Percentiles rank a stretch among this genome's conserved stretches.
Evolutionary conservation across 1,140 invertebrate species (phyloP).

Genomic region (Zaprionus ornatus): DNA sequence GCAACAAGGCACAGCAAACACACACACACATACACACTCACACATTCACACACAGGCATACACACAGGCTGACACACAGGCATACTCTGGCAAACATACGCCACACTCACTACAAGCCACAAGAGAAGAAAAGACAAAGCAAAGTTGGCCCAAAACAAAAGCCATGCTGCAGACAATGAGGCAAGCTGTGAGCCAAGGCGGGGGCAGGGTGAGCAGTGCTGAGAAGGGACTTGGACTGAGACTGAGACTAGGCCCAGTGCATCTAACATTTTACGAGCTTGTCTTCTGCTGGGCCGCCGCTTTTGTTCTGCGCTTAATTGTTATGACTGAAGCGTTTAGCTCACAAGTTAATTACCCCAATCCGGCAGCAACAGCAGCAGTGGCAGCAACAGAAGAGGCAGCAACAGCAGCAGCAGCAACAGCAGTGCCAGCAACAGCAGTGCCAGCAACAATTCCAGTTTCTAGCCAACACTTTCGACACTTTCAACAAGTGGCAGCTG

Average conservation of each 20-base stretch:
- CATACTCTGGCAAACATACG: neutral
- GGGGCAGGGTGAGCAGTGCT: neutral
- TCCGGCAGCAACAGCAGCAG: neutral
- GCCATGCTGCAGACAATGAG: slow-evolving; percentile 31
- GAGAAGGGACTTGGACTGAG: too few relatives aligned
- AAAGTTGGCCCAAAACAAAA: slow-evolving; percentile 35
- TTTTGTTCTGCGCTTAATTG: slow-evolving; percentile 60
- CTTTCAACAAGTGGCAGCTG: slow-evolving; percentile 37
- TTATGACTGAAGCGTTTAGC: slow-evolving; percentile 74
- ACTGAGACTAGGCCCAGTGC: neutral
- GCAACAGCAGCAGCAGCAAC: neutral
- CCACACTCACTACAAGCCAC: neutral
- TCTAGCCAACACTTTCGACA: slow-evolving; percentile 55
- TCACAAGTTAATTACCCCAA: slow-evolving; percentile 73
- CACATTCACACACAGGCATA: slow-evolving; percentile 5
- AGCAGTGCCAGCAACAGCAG: neutral
- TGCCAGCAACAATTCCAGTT: slow-evolving; percentile 8
- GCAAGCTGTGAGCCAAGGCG: neutral
- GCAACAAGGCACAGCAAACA: slow-evolving; percentile 34
- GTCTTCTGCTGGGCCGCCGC: slow-evolving; percentile 43
- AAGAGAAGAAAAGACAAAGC: neutral
- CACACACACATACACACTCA: slow-evolving; percentile 13
- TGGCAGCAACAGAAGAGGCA: neutral
- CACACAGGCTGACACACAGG: slow-evolving; percentile 9
- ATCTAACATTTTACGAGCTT: slow-evolving; percentile 62